phyloP scores from a whole-genome alignment of 2,797 vertebrate species.

The Sciurus carolinensis region DNA sequence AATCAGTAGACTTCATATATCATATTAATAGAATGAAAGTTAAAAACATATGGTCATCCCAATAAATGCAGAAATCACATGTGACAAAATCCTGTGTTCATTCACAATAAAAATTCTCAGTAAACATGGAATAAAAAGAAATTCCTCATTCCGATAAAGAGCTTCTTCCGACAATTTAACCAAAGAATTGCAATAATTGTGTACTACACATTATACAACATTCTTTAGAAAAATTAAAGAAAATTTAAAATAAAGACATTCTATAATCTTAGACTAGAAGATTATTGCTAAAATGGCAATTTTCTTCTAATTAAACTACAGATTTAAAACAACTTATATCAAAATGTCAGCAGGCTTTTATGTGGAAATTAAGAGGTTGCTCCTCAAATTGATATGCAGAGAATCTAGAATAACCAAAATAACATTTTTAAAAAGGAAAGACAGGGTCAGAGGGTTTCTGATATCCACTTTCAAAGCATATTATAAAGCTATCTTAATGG shows the following conservation, averaged over 20 bases:
- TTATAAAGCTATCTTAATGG: neutral
- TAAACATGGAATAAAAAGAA: neutral
- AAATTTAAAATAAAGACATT: neutral
- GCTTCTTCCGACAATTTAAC: neutral
- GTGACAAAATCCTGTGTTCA: neutral
- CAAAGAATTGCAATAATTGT: neutral
- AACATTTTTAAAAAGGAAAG: neutral
- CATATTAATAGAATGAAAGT: too few relatives aligned
- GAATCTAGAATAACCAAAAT: neutral
- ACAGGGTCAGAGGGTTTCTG: neutral
- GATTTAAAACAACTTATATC: neutral
- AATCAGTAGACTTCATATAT: neutral
- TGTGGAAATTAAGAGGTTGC: neutral
- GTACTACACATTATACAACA: neutral
- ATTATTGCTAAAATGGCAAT: neutral
- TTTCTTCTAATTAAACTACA: neutral
- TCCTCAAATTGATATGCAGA: neutral
- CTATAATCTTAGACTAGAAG: too few relatives aligned
- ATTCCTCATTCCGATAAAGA: neutral
- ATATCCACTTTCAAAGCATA: neutral
- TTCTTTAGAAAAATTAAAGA: neutral
- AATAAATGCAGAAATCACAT: neutral
- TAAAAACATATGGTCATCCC: too few relatives aligned
- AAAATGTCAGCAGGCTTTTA: neutral
- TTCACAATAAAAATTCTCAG: too few relatives aligned